A percentile compares a stretch with the other conserved stretches of the same genome.
Conservation (phyloP, 2,797 vertebrate genomes). For the Characodon lateralis region DNA sequence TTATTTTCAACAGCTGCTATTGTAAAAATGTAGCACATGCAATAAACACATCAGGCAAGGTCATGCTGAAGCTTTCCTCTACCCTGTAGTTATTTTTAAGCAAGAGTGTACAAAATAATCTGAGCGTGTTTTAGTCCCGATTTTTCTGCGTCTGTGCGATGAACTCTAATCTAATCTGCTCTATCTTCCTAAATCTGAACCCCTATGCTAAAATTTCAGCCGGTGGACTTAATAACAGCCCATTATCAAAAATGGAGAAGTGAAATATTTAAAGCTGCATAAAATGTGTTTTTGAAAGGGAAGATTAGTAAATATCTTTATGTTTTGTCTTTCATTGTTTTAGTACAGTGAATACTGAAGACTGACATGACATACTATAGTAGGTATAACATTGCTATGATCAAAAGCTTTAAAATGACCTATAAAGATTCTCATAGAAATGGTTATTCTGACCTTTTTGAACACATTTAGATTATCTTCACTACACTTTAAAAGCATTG, state of each 20-base stretch:
- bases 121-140: slow-evolving; percentile 48
- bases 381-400: not conserved
- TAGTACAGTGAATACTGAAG: not conserved
- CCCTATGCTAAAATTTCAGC: slow-evolving; percentile 41
- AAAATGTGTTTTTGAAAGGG: slow-evolving; percentile 41
- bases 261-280: slow-evolving; percentile 64
- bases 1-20: slow-evolving; percentile 52
- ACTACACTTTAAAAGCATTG: not conserved
- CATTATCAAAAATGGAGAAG: slow-evolving; percentile 52
- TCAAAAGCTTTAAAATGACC: not conserved
- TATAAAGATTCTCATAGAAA: not conserved
- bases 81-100: slow-evolving; percentile 69
- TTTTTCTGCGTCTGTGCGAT: slow-evolving; percentile 52
- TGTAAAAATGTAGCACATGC: slow-evolving; percentile 35
- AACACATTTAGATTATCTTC: slow-evolving; percentile 1
- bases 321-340: slow-evolving; percentile 10
- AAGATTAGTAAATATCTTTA: slow-evolving; percentile 30
- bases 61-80: slow-evolving; percentile 48
- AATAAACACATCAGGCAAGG: slow-evolving; percentile 41
- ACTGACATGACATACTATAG: not conserved
- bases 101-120: slow-evolving; percentile 29
- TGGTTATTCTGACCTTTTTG: not conserved
- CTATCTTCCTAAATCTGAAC: slow-evolving; percentile 34
- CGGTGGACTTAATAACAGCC: slow-evolving; percentile 61
- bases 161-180: slow-evolving; percentile 51